phyloP scores from a whole-genome alignment of 1,140 invertebrate genomes.

The Drosophila bocki region DNA sequence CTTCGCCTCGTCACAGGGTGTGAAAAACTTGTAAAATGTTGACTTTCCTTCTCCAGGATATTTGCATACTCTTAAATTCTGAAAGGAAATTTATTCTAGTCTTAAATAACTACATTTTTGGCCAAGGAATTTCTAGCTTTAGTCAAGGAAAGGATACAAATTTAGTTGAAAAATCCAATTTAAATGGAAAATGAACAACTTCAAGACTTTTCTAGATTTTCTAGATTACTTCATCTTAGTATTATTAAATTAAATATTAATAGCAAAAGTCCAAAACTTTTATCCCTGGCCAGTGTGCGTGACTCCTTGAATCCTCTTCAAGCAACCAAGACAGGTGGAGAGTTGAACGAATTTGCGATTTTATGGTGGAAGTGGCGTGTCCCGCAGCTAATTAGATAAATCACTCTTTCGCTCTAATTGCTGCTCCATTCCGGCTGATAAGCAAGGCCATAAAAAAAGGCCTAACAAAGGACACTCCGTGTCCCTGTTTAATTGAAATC shows the following conservation, averaged over 20 bases:
- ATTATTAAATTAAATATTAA: slow-evolving; percentile 9
- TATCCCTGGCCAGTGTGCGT: background rate
- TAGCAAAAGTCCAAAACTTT: background rate
- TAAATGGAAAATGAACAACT: background rate
- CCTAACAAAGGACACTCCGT: slow-evolving; percentile 39
- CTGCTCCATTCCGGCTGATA: slow-evolving; percentile 58
- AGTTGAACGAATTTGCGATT: slow-evolving; percentile 1
- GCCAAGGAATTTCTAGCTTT: slow-evolving; percentile 1
- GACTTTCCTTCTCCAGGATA: slow-evolving; percentile 16
- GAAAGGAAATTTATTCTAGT: slow-evolving; percentile 15
- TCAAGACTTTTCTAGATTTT: background rate
- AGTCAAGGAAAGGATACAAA: background rate
- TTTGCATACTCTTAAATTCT: slow-evolving; percentile 30
- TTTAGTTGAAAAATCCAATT: background rate
- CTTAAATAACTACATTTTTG: slow-evolving; percentile 11
- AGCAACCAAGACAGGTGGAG: background rate
- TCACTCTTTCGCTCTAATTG: slow-evolving; percentile 48
- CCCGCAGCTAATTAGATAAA: slow-evolving; percentile 61
- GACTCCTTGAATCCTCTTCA: slow-evolving; percentile 2
- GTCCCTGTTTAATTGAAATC: slow-evolving; percentile 69
- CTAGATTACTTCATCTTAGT: too few relatives aligned
- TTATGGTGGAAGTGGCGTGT: slow-evolving; percentile 17
- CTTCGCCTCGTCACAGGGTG: slow-evolving; percentile 21
- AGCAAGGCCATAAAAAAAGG: slow-evolving; percentile 56
- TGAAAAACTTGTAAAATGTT: slow-evolving; percentile 25